These are phyloP conservation scores for Rhinatrema bivittatum DNA, from an alignment of 2,797 vertebrate species.

Conservation along the genomic window DNA sequence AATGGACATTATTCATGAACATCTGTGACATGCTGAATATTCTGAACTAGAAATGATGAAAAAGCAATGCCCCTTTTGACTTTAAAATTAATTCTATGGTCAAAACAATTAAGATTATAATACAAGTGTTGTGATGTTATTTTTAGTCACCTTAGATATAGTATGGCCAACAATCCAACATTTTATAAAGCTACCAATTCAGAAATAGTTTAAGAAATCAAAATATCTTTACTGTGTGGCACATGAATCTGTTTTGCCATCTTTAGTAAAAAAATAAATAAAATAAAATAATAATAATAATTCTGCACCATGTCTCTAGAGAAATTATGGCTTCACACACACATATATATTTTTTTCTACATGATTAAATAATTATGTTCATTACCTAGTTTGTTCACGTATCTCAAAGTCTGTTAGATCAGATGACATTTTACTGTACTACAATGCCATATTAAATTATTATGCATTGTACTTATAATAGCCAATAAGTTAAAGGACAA, in stretches of 20 bases:
- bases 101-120: conserved; percentile 61
- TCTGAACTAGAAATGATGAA: conserved; percentile 70
- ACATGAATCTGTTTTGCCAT: neutral
- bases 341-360: no score
- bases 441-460: conserved; percentile 14
- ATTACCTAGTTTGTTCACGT: conserved; percentile 15
- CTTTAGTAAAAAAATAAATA: no score
- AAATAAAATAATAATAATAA: no score
- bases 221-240: neutral
- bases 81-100: conserved; percentile 83
- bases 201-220: conserved; percentile 6
- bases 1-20: conserved; percentile 99
- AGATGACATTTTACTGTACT: conserved; percentile 34
- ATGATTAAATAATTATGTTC: conserved; percentile 30
- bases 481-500: conserved; percentile 2
- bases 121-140: conserved; percentile 43
- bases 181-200: conserved; percentile 10
- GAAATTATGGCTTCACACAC: no score
- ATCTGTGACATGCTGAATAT: conserved; percentile 91
- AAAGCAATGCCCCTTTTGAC: conserved; percentile 79
- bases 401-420: conserved; percentile 27
- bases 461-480: conserved; percentile 11
- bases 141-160: conserved; percentile 27
- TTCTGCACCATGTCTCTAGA: neutral
- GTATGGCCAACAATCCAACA: conserved; percentile 30